These are phyloP conservation scores for Polydrusus cervinus DNA, from an alignment of 2,888 invertebrate genomes.

Conservation along the genomic window DNA sequence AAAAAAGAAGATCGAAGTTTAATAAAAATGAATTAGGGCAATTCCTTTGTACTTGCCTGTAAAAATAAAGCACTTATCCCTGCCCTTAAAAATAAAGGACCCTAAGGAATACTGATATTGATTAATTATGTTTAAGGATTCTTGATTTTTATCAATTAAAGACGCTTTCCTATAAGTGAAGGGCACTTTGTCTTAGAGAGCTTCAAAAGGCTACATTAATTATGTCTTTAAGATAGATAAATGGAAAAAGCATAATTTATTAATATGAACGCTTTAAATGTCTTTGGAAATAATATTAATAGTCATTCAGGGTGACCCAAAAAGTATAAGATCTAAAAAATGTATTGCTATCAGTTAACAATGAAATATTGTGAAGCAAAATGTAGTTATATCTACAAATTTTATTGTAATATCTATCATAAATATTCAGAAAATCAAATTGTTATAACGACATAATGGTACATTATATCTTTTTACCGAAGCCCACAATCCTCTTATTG, in stretches of 20 bases:
- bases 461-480: too few species aligned
- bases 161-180: neutral
- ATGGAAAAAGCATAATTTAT: neutral
- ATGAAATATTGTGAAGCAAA: too few species aligned
- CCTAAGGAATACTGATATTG: conserved; percentile 15
- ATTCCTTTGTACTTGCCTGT: neutral
- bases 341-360: too few species aligned
- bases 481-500: too few species aligned
- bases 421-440: too few species aligned
- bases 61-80: conserved; percentile 11
- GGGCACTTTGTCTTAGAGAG: neutral
- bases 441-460: too few species aligned
- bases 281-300: neutral
- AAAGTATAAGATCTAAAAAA: too few species aligned
- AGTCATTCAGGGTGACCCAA: neutral
- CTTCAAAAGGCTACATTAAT: conserved; percentile 7
- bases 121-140: conserved; percentile 19
- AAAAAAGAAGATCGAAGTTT: neutral
- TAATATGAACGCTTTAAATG: neutral
- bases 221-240: neutral
- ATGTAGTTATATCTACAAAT: too few species aligned
- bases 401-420: too few species aligned
- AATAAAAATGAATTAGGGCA: neutral
- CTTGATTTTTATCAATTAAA: conserved; percentile 25
- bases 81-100: conserved; percentile 1